A percentile compares a stretch with the other conserved stretches of the same genome.
phyloP scores from a whole-genome alignment of 1,140 invertebrate species.

The Megalopta genalis region DNA sequence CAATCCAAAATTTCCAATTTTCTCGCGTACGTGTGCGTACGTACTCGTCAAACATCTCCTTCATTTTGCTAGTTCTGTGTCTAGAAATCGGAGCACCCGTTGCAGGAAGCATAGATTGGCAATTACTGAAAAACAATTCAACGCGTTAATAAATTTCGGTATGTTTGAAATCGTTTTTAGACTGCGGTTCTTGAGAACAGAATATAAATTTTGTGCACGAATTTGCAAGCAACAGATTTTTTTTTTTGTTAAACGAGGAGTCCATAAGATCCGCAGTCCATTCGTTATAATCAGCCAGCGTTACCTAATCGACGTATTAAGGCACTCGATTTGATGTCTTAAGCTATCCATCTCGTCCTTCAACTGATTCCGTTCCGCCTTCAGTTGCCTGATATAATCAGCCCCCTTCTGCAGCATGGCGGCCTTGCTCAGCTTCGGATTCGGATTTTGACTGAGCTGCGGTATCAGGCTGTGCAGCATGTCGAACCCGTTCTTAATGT shows the following conservation, averaged over 20 bases:
- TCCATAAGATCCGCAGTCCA: too few relatives aligned
- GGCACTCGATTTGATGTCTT: constrained; percentile 91
- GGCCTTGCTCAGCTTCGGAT: constrained; percentile 96
- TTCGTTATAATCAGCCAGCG: too few relatives aligned
- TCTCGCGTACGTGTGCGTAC: constrained; percentile 90
- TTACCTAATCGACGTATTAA: constrained; percentile 95
- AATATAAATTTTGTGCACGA: too few relatives aligned
- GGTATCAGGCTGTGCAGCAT: constrained; percentile 96
- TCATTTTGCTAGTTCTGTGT: constrained; percentile 94
- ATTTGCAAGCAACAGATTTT: too few relatives aligned
- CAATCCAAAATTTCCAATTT: constrained; percentile 99
- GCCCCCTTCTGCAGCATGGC: constrained; percentile 98
- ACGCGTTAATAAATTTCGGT: constrained; percentile 27
- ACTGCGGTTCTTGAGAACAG: too few relatives aligned
- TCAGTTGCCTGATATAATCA: constrained; percentile 95
- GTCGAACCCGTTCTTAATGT: constrained; percentile 99
- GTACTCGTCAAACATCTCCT: constrained; percentile 96
- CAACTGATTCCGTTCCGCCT: constrained; percentile 90
- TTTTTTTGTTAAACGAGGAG: too few relatives aligned
- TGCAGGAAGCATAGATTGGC: constrained; percentile 95
- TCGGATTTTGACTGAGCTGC: constrained; percentile 93
- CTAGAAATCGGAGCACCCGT: constrained; percentile 96
- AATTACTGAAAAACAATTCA: constrained; percentile 85
- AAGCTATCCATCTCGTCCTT: constrained; percentile 94
- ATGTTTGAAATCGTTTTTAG: not conserved